These are phyloP conservation scores for Pica pica DNA, from an alignment of 2,113 vertebrate species.

Conservation along the genomic window DNA sequence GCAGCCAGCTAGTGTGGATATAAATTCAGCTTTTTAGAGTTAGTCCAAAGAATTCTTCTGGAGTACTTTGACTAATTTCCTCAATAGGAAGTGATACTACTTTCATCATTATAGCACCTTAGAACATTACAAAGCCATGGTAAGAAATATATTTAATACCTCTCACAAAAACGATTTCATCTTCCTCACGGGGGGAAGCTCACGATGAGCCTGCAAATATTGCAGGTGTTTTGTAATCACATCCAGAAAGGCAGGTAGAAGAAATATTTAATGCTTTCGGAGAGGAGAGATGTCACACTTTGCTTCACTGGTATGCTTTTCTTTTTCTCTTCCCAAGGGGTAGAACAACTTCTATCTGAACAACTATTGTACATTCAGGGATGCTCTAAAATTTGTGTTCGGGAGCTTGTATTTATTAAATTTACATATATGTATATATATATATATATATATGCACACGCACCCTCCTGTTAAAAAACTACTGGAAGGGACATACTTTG, in stretches of 20 bases:
- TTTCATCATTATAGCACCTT: background rate
- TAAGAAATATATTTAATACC: background rate
- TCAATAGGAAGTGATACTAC: background rate
- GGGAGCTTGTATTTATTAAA: background rate
- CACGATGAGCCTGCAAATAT: background rate
- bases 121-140: background rate
- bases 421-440: background rate
- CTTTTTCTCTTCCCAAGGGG: background rate
- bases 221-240: background rate
- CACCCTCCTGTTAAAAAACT: background rate
- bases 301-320: background rate
- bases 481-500: background rate
- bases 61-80: background rate
- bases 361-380: fast-evolving
- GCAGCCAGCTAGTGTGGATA: background rate
- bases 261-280: background rate
- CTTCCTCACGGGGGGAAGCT: background rate
- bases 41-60: background rate
- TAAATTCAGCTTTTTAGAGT: background rate
- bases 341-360: background rate
- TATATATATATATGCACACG: too few relatives aligned
- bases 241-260: background rate
- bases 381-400: background rate
- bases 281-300: background rate
- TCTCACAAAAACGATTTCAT: background rate